These are phyloP conservation scores for Speoplatyrhinus poulsoni DNA, from an alignment of 2,113 vertebrate species.

Conservation along the genomic window DNA sequence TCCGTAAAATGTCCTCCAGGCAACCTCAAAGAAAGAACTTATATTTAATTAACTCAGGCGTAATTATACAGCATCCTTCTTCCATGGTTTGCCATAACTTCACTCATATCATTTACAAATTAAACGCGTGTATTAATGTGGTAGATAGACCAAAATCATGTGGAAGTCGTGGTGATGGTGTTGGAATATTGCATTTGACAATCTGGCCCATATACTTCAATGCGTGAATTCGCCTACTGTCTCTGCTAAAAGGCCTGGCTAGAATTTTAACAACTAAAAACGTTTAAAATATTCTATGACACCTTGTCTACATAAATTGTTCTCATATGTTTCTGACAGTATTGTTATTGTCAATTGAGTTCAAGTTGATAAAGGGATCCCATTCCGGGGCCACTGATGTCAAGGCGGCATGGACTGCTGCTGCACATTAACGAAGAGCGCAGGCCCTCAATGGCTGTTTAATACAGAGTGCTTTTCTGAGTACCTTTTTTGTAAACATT, in stretches of 20 bases:
- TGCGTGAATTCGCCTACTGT: background rate
- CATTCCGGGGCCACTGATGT: slow-evolving; percentile 53
- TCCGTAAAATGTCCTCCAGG: slow-evolving; percentile 34
- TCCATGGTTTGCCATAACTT: slow-evolving; percentile 28
- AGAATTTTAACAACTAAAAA: background rate
- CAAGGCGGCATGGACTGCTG: slow-evolving; percentile 37
- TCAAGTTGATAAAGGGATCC: slow-evolving; percentile 44
- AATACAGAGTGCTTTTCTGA: slow-evolving; percentile 28
- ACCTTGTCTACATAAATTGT: slow-evolving; percentile 22
- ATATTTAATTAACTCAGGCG: slow-evolving; percentile 46
- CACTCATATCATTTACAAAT: slow-evolving; percentile 54
- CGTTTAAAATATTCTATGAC: background rate
- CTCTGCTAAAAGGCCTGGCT: background rate
- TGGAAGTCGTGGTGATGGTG: slow-evolving; percentile 32
- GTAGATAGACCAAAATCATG: slow-evolving; percentile 31
- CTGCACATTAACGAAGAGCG: slow-evolving; percentile 30
- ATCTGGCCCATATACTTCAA: slow-evolving; percentile 4
- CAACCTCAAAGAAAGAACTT: slow-evolving; percentile 39
- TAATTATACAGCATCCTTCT: slow-evolving; percentile 60
- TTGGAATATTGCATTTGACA: slow-evolving; percentile 24
- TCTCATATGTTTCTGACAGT: slow-evolving; percentile 67
- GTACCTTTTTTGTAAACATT: slow-evolving; percentile 64
- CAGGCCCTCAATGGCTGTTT: slow-evolving; percentile 33
- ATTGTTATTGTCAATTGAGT: slow-evolving; percentile 52
- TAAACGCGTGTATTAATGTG: slow-evolving; percentile 49